Conservation (phyloP, 2,797 vertebrate genomes). For the Nothura maculosa region DNA sequence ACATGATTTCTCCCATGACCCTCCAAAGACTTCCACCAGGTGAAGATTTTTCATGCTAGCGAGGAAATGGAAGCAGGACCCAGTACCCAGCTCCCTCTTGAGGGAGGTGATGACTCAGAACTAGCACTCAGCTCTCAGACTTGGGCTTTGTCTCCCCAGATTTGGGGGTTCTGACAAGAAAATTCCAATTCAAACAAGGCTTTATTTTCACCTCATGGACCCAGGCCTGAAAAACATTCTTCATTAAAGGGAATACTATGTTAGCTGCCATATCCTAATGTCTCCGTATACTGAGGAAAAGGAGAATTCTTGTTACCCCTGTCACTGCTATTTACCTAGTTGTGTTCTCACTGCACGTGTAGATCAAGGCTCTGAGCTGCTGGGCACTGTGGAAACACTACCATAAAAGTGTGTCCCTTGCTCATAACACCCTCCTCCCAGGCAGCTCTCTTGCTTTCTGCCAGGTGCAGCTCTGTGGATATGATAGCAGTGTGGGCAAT, state of each 20-base stretch:
- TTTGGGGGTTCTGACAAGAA: background rate
- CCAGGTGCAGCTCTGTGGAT: background rate
- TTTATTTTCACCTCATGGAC: background rate
- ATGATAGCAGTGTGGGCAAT: background rate
- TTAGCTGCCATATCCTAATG: background rate
- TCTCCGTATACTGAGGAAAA: background rate
- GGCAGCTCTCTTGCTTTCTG: background rate
- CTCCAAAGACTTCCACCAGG: background rate
- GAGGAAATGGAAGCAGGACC: background rate
- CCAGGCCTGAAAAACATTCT: background rate
- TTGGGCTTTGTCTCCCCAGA: background rate
- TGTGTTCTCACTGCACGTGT: background rate
- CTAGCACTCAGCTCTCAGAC: accelerated
- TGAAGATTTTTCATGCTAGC: background rate
- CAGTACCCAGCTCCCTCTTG: background rate
- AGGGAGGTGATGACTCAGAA: background rate
- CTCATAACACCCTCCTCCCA: background rate
- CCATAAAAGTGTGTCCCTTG: background rate
- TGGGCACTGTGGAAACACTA: background rate
- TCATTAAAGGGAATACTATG: background rate
- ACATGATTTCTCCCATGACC: background rate
- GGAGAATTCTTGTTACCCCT: background rate
- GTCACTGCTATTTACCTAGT: slow-evolving; percentile 14
- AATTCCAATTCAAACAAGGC: background rate
- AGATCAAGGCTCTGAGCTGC: background rate